Percentiles rank a stretch among this genome's conserved stretches.
phyloP scores from a whole-genome alignment of 2,888 invertebrate species.

The Monopis laevigella region DNA sequence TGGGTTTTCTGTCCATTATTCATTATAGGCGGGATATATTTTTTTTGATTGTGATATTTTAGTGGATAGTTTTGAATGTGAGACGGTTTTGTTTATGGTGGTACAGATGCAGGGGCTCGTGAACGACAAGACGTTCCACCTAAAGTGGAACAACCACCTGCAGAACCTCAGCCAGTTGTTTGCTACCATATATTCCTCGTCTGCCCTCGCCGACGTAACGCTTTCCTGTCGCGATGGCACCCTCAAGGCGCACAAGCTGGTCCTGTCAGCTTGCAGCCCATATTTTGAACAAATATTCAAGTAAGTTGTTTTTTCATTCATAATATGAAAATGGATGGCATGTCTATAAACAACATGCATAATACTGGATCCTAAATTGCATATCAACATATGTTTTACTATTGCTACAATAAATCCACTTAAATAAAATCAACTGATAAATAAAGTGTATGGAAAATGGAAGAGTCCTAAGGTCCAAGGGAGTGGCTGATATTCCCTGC shows the following conservation, averaged over 20 bases:
- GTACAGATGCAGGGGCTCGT: constrained; percentile 67
- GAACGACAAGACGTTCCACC: constrained; percentile 73
- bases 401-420: too few species aligned
- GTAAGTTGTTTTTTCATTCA: constrained; percentile 38
- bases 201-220: constrained; percentile 75
- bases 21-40: constrained; percentile 29
- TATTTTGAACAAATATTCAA: constrained; percentile 80
- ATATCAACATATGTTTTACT: too few species aligned
- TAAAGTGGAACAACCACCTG: constrained; percentile 78
- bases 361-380: too few species aligned
- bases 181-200: constrained; percentile 74
- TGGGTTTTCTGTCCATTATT: constrained; percentile 60
- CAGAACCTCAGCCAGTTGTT: constrained; percentile 76
- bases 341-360: too few species aligned
- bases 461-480: too few species aligned
- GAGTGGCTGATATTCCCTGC: too few species aligned
- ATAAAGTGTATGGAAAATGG: too few species aligned
- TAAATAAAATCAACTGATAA: too few species aligned
- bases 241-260: constrained; percentile 75
- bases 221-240: constrained; percentile 77
- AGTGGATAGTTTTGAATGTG: neutral
- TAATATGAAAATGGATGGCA: too few species aligned
- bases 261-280: constrained; percentile 79
- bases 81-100: constrained; percentile 35
- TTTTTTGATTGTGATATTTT: neutral